Base-by-base conservation (phyloP, 2,113 vertebrate species). In the Oryzias curvinotus region DNA sequence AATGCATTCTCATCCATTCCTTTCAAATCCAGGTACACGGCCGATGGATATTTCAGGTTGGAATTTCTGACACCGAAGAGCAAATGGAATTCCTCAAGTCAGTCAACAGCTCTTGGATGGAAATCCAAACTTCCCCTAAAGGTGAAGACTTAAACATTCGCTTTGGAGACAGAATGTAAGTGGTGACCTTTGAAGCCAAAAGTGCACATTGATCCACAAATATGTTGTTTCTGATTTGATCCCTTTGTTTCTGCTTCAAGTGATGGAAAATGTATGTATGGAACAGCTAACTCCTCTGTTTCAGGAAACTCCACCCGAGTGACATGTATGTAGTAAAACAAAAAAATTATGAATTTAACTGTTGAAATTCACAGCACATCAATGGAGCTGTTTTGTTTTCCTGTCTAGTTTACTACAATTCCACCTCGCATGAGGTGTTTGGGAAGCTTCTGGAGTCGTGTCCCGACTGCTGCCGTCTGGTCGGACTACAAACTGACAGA, bases 391-490 rank as follows among this genome's bases (percentile, higher is more conserved):
- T 50, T 13, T 12, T 23, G 62, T 16, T 51, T 2, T 63, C 3
- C 69, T 4, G 17, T 5, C 62, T 56, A 87, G 85, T 68, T 59
- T 1, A 45, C 14, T 68, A 13, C n/a, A 80, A 75, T 41, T 10
- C 10, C 45, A 1, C 58, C 6, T 2, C 0, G 1, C 5, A 46
- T 12, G 46, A 7, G 1, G 30, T 61, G 19, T 2, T 23, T 41
- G 79, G 74, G 28, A 62, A 12, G 1, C 7, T 73, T 50, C 51
- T 84, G 72, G 25, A 7, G 50, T 65, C 79, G 16, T 88, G 81
- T 14, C 25, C 72, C 1, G 75, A 79, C 53, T 85, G 83, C 23
- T n/a, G 8, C 81, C 8, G 16, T 85, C 26, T 82, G 75, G 77
- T 17, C 26, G 1, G 79, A 75, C 57, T 26, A 5, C n/a, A 1